Evolutionary conservation across 2,888 invertebrate genomes (phyloP).

Genomic region (Nebria brevicollis): DNA sequence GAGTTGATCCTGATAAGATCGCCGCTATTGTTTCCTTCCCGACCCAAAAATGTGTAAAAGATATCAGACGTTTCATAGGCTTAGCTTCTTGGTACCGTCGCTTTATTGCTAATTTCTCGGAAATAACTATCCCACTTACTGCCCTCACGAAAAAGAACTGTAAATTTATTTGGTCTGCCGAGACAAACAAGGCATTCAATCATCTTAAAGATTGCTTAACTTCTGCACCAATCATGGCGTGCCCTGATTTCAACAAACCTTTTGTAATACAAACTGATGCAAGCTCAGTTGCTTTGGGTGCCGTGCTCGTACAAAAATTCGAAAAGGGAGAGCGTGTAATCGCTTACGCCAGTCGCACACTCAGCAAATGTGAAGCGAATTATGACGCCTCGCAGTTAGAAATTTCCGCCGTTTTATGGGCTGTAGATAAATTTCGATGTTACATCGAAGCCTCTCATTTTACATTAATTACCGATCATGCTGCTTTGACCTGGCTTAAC

Average conservation of each 20-base stretch:
- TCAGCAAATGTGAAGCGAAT: no score
- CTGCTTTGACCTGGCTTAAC: no score
- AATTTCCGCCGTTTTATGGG: no score
- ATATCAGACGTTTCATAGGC: slow-evolving; percentile 34
- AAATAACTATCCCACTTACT: background rate
- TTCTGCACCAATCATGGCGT: background rate
- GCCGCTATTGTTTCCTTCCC: slow-evolving; percentile 39
- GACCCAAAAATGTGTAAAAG: slow-evolving; percentile 21
- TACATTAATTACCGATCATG: no score
- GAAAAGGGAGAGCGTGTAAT: no score
- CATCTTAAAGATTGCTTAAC: background rate
- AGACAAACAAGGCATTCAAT: background rate
- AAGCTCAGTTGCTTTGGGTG: background rate
- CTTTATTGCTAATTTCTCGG: slow-evolving; percentile 7
- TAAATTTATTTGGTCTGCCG: background rate
- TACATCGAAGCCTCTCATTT: no score
- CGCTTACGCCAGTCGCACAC: no score
- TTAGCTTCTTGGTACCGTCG: slow-evolving; percentile 29
- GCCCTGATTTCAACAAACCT: background rate
- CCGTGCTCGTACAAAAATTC: background rate
- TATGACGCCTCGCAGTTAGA: no score
- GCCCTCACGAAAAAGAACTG: background rate
- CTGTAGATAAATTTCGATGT: no score
- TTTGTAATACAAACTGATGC: slow-evolving; percentile 5
- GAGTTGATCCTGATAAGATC: background rate